Evolutionary conservation across 2,113 vertebrate genomes (phyloP).

Genomic region (Cercocebus atys): DNA sequence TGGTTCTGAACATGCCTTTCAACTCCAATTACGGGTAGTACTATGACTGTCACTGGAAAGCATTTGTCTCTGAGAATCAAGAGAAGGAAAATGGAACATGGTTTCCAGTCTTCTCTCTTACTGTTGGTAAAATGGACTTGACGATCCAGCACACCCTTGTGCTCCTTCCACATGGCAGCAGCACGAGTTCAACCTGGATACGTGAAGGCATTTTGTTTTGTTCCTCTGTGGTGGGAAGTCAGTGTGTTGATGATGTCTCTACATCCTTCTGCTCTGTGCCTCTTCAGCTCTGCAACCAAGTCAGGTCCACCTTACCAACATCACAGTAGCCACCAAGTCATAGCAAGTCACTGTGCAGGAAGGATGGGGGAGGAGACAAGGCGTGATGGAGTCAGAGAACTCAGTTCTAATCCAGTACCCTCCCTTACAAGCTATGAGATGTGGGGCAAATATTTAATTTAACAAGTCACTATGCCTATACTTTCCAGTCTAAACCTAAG

Average conservation of each 20-base stretch:
- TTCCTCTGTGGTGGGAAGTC: not conserved
- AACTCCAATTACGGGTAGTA: not conserved
- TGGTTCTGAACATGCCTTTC: slow-evolving; percentile 39
- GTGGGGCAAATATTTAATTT: not conserved
- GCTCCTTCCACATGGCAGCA: not conserved
- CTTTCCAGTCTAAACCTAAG: not conserved
- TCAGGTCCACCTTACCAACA: not conserved
- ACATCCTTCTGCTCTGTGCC: not conserved
- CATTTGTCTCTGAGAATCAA: not conserved
- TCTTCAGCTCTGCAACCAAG: not conserved
- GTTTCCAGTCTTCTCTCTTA: not conserved
- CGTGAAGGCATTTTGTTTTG: accelerated
- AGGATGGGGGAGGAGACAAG: not conserved
- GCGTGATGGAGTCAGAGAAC: not conserved
- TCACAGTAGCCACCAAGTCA: not conserved
- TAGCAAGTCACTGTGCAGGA: not conserved
- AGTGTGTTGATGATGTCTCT: accelerated
- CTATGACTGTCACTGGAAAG: not conserved
- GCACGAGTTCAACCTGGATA: not conserved
- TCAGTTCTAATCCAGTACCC: not conserved
- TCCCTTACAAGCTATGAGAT: not conserved
- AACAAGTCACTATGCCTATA: not conserved
- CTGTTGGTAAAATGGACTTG: not conserved
- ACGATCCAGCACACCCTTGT: accelerated
- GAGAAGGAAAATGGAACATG: slow-evolving; percentile 20